Evolutionary conservation across 2,113 vertebrate genomes (phyloP).

Genomic region (Callopanchax toddi): DNA sequence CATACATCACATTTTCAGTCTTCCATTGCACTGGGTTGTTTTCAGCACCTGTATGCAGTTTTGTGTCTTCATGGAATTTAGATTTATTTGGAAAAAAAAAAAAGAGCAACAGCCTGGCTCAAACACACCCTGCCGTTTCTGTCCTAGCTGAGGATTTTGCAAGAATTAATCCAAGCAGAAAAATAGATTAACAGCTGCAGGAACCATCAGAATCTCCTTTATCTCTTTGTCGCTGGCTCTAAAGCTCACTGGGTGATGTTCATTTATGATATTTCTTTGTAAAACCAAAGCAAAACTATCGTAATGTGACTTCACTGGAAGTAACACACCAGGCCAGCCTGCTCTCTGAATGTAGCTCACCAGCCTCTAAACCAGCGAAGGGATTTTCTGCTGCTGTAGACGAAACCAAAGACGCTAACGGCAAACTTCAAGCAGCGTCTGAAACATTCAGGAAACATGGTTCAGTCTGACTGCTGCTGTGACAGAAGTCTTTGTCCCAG

Average conservation of each 20-base stretch:
- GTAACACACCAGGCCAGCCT: not conserved
- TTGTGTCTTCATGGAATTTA: too few relatives aligned
- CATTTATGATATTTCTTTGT: not conserved
- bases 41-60: too few relatives aligned
- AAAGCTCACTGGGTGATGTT: not conserved
- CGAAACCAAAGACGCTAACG: too few relatives aligned
- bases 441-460: too few relatives aligned
- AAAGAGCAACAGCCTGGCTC: not conserved
- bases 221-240: not conserved
- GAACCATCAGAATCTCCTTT: not conserved
- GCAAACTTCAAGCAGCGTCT: too few relatives aligned
- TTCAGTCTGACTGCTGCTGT: too few relatives aligned
- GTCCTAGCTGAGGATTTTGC: not conserved
- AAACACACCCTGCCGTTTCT: not conserved
- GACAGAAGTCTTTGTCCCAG: too few relatives aligned
- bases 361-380: too few relatives aligned
- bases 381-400: too few relatives aligned
- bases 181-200: not conserved
- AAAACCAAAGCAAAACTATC: not conserved
- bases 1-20: not conserved
- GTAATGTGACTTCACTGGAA: not conserved
- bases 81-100: too few relatives aligned
- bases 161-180: not conserved
- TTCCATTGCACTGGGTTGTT: too few relatives aligned
- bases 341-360: too few relatives aligned